Evolutionary conservation across 2,888 invertebrate genomes (phyloP).

Genomic region (Epistrophella euchroma): DNA sequence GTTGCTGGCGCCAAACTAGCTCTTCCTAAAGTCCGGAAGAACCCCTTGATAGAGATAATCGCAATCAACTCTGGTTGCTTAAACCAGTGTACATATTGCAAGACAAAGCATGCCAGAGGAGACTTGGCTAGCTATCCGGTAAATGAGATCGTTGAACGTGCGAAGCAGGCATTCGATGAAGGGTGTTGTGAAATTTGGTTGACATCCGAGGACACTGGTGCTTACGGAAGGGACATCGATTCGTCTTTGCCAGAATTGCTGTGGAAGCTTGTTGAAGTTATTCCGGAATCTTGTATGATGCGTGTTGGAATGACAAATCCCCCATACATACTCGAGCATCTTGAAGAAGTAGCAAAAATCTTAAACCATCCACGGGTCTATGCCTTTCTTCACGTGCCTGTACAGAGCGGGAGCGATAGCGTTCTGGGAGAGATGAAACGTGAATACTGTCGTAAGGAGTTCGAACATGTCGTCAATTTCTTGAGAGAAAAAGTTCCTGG

Average conservation of each 20-base stretch:
- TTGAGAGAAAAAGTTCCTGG: conserved; percentile 93
- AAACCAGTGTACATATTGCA: conserved; percentile 99
- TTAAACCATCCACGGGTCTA: conserved; percentile 95
- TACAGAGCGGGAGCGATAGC: conserved; percentile 98
- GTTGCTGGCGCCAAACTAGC: conserved; percentile 94
- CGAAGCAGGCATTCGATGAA: conserved; percentile 93
- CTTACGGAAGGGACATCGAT: conserved; percentile 98
- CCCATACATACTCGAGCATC: conserved; percentile 97
- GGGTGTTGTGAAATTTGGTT: conserved; percentile 99
- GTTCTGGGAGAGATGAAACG: conserved; percentile 98
- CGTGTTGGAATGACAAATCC: conserved; percentile 99
- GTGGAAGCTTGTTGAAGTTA: conserved; percentile 90
- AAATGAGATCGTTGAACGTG: conserved; percentile 94
- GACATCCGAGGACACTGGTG: conserved; percentile 98
- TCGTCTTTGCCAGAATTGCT: conserved; percentile 94
- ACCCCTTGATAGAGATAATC: conserved; percentile 98
- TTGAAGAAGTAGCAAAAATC: conserved; percentile 94
- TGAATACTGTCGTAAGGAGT: conserved; percentile 95
- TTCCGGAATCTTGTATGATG: conserved; percentile 88
- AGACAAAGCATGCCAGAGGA: conserved; percentile 98
- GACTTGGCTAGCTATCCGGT: conserved; percentile 97
- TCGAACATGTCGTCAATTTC: conserved; percentile 94
- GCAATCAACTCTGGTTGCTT: conserved; percentile 98
- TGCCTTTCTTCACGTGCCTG: conserved; percentile 98
- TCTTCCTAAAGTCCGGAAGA: conserved; percentile 97